Evolutionary conservation across 1,140 invertebrate genomes (phyloP).

Genomic region (Panagrolaimus sp.): DNA sequence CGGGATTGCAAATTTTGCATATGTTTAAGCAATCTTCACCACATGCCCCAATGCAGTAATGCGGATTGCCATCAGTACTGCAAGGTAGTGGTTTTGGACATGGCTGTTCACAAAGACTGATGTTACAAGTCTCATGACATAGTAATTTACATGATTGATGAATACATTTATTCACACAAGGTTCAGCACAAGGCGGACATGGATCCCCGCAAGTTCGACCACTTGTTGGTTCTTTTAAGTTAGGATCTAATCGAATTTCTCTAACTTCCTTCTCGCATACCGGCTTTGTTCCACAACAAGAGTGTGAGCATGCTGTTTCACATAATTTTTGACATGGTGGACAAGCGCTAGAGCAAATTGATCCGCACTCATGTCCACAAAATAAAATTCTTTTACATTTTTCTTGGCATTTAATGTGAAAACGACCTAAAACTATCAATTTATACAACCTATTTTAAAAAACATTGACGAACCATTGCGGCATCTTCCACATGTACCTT

Average conservation of each 20-base stretch:
- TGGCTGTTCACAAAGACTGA: conserved; percentile 11
- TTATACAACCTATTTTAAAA: too few relatives aligned
- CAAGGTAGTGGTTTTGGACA: conserved; percentile 7
- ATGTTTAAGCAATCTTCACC: neutral
- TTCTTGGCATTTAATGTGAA: conserved; percentile 51
- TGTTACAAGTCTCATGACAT: too few relatives aligned
- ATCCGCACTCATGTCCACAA: conserved; percentile 17
- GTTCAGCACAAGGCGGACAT: conserved; percentile 13
- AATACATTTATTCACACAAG: too few relatives aligned
- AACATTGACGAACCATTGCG: too few relatives aligned
- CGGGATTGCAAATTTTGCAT: too few relatives aligned
- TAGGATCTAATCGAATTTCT: neutral
- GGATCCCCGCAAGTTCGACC: conserved; percentile 14
- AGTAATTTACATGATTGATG: too few relatives aligned
- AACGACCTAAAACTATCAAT: too few relatives aligned
- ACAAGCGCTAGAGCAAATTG: conserved; percentile 19
- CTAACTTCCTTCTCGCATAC: neutral
- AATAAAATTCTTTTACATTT: conserved; percentile 37
- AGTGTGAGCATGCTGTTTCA: conserved; percentile 20
- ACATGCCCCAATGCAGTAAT: neutral
- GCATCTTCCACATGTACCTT: conserved; percentile 45
- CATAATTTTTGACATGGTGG: conserved; percentile 11
- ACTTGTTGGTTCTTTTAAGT: neutral
- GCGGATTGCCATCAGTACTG: neutral
- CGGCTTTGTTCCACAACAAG: conserved; percentile 6